Base-by-base conservation (phyloP, 92 coral and sea anemone species). In the Epizoanthus illoricatus region DNA sequence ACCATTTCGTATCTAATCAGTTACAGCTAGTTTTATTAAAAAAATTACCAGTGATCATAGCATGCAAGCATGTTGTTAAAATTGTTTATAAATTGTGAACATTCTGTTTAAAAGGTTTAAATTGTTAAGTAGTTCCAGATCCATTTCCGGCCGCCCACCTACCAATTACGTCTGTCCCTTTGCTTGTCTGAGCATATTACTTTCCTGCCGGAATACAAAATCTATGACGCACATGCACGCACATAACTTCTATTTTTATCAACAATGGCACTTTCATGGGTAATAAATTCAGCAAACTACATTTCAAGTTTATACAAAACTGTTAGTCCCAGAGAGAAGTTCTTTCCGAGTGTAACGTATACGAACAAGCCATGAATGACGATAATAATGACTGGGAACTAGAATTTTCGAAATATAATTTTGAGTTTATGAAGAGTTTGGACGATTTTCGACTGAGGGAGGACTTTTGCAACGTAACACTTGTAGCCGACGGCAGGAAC, bases 371-470 rank as follows among this genome's bases (percentile, higher is more conserved):
- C 8, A 39, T 54, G 64, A 75, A 58, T 49, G 81, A 58, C 15
- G 81, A 75, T 6, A 59, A 39, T 19, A 41, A 75, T 16, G 81
- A 75, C 54, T 76, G 81, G 81, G 69, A 42, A 17, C 70, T 76
- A 4, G 81, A 76, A 39, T 76, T 76, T 76, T 76, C 81, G 63
- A 76, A 76, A 62, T 76, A 76, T 69, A 76, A 40, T 36, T 76
- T 76, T 42, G 81, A 76, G 40, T 76, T 76, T 61, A 69, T 76
- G 69, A 76, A 76, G 70, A 68, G 69, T 19, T 60, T 76, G 69
- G 23, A 69, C 12, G 57, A 76, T 45, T 76, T 76, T 60, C 81
- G 69, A 76, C 56, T 76, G 13, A 76, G 40, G 57, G 43, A 62
- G 45, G 65, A 45, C 15, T 76, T 76, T 18, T 76, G 81, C 23